Evolutionary conservation across 1,140 invertebrate genomes (phyloP), one percentile per base, ranked within the genome.

Genomic region (Phymorhynchus buccinoides): DNA sequence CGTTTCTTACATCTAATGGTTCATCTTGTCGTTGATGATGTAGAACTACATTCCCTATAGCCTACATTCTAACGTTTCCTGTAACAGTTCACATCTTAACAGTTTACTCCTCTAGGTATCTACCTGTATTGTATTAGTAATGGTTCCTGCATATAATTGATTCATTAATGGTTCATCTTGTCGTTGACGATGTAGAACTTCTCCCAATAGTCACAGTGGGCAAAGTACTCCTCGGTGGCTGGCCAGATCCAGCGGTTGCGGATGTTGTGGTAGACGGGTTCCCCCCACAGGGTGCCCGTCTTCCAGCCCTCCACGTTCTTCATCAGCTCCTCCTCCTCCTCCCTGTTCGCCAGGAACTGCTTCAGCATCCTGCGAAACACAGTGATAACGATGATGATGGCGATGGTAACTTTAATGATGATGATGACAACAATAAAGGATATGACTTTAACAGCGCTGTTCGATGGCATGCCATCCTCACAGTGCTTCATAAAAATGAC

Each of bases 291-390:
- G 9, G 96, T 98, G 27, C 97, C 97, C 37, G 97, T 91, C 80
- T 92, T 95, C 97, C 97, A 98, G 89, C 96, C 96, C 84, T 96
- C 95, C 4, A 97, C 96, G 93, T 98, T 95, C 85, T 95, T 95
- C 97, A 98, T 98, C 16, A 98, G 93, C 85, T 97, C 95, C 68
- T 94, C 95, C 93, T 99, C 97, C 84, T 96, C 96, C 80, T 98
- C 97, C 30, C 97, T 95, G 93, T 97, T 97, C 75, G 94, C 94
- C 80, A 96, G 94, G 3, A 97, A 82, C 90, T 97, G 96, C 89
- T 97, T 97, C 90, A 99, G 93, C 89, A 93, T 95, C 62, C 95
- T 95, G 86, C 86, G 4, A 41, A 77, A 35, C 78, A 80, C n/a
- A 30, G 1, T 4, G 30, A 30, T 9, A n/a, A 71, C 66, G 9